Evolutionary conservation across 2,113 vertebrate genomes (phyloP).

Genomic region (Dendropsophus ebraccatus): DNA sequence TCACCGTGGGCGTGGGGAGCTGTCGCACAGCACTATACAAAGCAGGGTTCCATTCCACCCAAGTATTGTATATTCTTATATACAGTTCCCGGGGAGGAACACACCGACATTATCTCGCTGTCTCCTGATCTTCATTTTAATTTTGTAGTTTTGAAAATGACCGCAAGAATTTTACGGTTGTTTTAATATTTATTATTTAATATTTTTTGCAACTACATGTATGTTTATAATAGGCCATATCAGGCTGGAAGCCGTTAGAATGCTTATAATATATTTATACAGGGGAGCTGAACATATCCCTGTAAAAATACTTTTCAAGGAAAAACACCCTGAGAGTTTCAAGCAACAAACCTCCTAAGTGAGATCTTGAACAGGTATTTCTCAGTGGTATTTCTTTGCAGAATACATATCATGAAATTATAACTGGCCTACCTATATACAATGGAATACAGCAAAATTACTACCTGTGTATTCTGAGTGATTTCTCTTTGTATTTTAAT

Average conservation of each 20-base stretch:
- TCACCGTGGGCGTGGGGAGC: too few relatives aligned
- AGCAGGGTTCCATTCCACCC: too few relatives aligned
- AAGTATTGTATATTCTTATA: too few relatives aligned
- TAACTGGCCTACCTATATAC: not conserved
- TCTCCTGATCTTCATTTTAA: too few relatives aligned
- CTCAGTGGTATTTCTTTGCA: not conserved
- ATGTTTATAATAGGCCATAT: too few relatives aligned
- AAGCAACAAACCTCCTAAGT: not conserved
- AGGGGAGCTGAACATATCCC: not conserved
- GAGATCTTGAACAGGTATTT: not conserved
- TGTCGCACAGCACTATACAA: too few relatives aligned
- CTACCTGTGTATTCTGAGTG: not conserved
- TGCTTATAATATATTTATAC: not conserved
- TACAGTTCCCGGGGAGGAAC: too few relatives aligned
- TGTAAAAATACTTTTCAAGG: not conserved
- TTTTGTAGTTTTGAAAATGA: too few relatives aligned
- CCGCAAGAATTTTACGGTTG: too few relatives aligned
- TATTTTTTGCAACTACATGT: too few relatives aligned
- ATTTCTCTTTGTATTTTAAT: conserved; percentile 3
- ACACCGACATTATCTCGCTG: too few relatives aligned
- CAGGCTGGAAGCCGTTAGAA: not conserved
- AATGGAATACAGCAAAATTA: not conserved
- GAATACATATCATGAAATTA: conserved; percentile 19
- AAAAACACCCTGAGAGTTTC: not conserved
- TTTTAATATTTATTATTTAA: too few relatives aligned